Evolutionary conservation across 2,888 invertebrate genomes (phyloP), one percentile per base, ranked within the genome.

Genomic region (Drosophila melanosoma): DNA sequence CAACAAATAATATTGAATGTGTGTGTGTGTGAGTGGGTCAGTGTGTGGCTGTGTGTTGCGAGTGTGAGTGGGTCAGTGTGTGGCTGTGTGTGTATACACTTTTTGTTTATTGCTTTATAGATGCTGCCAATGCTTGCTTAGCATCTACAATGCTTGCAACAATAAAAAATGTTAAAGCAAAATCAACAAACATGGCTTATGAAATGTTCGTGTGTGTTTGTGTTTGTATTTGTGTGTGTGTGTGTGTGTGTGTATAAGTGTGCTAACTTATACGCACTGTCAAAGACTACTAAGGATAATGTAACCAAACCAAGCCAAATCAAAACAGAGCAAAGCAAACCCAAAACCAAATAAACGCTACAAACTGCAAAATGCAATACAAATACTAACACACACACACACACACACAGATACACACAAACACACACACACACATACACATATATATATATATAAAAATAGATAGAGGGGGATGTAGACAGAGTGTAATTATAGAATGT

Each of bases 131-230:
- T 71, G 63, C 51, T 58, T 57, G 32, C 23, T 63, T 63, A 49
- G 49, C 54, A 57, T 66, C 29, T 42, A 58, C 6, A 54, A 26
- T 36, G 38, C 45, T 69, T 38, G 60, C 64, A 65, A 54, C 64
- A 74, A 77, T 89, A 78, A 82, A 82, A 89, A 76, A 87, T 82
- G 70, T 74, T 78, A 84, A 70, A 76, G 76, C 76, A 80, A 63
- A 48, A 81, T 29, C 60, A 81, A 69, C 86, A 67, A 74, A 64
- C 66, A 67, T 51, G 45, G 51, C 45, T 49, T 56, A 74, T 54
- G 58, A 40, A 64, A 58, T 33, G 40, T 35, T 35, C 42, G 48
- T 62, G 48, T 52, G 26, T 54, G 57, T 64, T 49, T 74, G 62
- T 57, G 57, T 66, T 49, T 63, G 56, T 53, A 42, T 71, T 20